These are phyloP conservation scores for Drosophila lutescens DNA, from an alignment of 2,888 invertebrate species.

Conservation along the genomic window DNA sequence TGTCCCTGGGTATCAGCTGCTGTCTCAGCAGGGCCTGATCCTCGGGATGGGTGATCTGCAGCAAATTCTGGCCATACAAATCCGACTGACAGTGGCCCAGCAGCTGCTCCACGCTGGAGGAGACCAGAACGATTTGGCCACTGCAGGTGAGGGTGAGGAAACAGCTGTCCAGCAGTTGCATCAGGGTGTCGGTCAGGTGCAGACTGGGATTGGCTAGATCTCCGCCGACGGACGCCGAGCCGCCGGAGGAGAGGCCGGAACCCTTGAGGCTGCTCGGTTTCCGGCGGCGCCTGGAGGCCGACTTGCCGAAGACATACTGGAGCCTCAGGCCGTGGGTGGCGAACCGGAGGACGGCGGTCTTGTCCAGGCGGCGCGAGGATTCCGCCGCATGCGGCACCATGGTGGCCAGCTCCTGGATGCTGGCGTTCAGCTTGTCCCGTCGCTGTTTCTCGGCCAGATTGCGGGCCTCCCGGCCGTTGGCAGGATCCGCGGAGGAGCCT, in stretches of 20 bases:
- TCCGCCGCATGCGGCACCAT: constrained; percentile 92
- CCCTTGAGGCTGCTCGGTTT: constrained; percentile 45
- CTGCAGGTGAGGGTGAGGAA: constrained; percentile 91
- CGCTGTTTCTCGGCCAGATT: constrained; percentile 96
- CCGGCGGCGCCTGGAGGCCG: constrained; percentile 60
- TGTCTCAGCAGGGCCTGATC: constrained; percentile 90
- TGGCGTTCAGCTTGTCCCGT: constrained; percentile 93
- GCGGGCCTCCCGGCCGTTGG: constrained; percentile 91
- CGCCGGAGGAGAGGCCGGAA: background rate
- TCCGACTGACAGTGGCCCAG: constrained; percentile 95
- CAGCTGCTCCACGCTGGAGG: constrained; percentile 93
- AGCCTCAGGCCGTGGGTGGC: constrained; percentile 94
- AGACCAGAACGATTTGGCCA: constrained; percentile 93
- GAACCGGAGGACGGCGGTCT: constrained; percentile 94
- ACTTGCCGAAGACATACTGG: constrained; percentile 86
- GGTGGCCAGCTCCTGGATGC: constrained; percentile 92
- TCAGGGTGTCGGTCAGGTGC: constrained; percentile 86
- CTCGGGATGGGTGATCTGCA: constrained; percentile 91
- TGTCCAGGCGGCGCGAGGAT: constrained; percentile 93
- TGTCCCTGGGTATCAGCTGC: constrained; percentile 86
- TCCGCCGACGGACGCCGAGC: background rate
- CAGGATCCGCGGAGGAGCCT: constrained; percentile 32
- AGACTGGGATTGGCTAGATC: constrained; percentile 70
- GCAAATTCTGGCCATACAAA: constrained; percentile 91
- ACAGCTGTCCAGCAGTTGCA: constrained; percentile 91